These are phyloP conservation scores for Actenoides hombroni DNA, from an alignment of 2,113 vertebrate species.

Conservation along the genomic window DNA sequence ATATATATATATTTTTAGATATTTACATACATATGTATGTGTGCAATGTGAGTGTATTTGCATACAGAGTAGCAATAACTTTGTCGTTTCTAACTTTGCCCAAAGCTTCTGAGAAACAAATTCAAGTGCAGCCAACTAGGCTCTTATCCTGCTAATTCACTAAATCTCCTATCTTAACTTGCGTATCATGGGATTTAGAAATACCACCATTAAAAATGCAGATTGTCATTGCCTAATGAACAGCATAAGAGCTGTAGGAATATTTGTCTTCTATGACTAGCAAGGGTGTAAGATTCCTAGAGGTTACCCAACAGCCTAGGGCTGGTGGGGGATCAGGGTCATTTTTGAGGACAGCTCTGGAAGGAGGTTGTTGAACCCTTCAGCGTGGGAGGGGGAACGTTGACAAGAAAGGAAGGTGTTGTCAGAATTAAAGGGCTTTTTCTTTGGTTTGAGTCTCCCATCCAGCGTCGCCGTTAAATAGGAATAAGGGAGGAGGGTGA, in stretches of 20 bases:
- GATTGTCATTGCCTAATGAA: neutral
- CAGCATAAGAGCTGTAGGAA: fast-evolving
- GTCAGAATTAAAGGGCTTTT: neutral
- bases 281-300: neutral
- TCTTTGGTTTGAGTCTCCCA: neutral
- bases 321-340: neutral
- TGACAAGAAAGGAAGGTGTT: neutral
- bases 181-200: neutral
- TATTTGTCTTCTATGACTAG: neutral
- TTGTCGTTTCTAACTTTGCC: neutral
- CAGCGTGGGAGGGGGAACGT: neutral
- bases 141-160: neutral
- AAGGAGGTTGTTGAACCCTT: neutral
- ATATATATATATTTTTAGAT: neutral
- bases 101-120: neutral
- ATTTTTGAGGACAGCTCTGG: neutral
- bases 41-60: neutral
- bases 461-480: neutral
- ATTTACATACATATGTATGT: neutral
- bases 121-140: neutral
- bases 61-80: neutral
- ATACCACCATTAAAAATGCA: neutral
- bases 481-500: neutral
- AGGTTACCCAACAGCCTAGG: neutral
- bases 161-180: neutral